Base-by-base conservation (phyloP, 2,888 invertebrate species). In the Itoplectis maculator region DNA sequence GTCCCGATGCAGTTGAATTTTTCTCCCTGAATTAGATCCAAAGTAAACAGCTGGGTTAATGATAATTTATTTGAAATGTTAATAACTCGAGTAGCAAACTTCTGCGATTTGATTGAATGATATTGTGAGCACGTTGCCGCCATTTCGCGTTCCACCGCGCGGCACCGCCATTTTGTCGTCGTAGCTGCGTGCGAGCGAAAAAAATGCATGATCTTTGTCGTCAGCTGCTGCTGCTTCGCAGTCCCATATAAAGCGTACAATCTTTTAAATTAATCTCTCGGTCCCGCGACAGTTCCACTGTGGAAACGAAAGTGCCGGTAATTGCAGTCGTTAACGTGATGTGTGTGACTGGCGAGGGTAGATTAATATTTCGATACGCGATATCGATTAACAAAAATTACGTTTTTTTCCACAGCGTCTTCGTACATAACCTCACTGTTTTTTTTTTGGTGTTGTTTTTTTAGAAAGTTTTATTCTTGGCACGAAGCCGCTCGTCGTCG, bases 211-310 rank as follows among this genome's bases (percentile, higher is more conserved):
- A 13, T 40, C 23, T 7, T 56, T 59, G 23, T 40, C 23, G 70
- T 66, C 74, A 65, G 29, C 29, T 29, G 29, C n/a, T n/a, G 69
- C 77, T 78, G 69, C 70, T 49, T n/a, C 56, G 23, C 40, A 54
- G 29, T 69, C 61, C 37, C 42, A 29, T 73, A 45, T 69, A 74
- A 29, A 59, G 47, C n/a, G n/a, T 51, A 56, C 49, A 77, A 82
- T 82, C 78, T 78, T n/a, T 78, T 70, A 35, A 82, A 78, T 82
- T 78, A 78, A 82, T 82, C 81, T 72, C 15, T 49, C 45, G 47
- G 49, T 20, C 37, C 23, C 37, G 23, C 54, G 15, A 20, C 9
- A 37, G 45, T 45, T 40, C 8, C 15, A 37, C 29, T 20, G 56
- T 54, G 65, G 65, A 75, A 82, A 82, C 15, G 73, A 78, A 70